These are phyloP conservation scores for Harpagoxenus sublaevis DNA, from an alignment of 2,888 invertebrate genomes.

Conservation along the genomic window DNA sequence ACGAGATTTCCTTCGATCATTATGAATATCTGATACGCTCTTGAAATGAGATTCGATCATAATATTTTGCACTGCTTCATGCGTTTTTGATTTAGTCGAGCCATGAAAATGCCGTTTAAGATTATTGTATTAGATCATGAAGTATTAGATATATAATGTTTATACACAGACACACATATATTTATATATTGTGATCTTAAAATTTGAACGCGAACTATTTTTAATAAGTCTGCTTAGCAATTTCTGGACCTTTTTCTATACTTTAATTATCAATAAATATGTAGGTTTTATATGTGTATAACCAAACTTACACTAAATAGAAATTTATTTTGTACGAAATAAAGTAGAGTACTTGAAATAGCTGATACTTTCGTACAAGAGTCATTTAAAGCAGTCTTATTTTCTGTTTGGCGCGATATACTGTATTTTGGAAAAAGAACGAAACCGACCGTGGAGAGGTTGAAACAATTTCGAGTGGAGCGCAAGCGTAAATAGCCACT, in stretches of 20 bases:
- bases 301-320: not conserved
- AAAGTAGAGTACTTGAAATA: not conserved
- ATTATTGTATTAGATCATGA: too few species aligned
- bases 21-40: not conserved
- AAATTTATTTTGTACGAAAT: not conserved
- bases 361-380: not conserved
- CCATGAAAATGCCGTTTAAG: too few species aligned
- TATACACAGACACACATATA: not conserved
- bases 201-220: not conserved
- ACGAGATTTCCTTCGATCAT: not conserved
- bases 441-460: conserved; percentile 49
- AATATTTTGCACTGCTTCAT: not conserved
- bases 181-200: too few species aligned
- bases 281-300: not conserved
- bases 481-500: conserved; percentile 54
- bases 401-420: conserved; percentile 2
- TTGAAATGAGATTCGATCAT: not conserved
- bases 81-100: not conserved
- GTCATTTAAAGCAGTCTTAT: not conserved
- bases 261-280: not conserved
- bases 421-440: conserved; percentile 36
- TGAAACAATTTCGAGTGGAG: conserved; percentile 61
- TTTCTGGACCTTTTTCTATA: too few species aligned
- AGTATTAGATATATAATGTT: not conserved
- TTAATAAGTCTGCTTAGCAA: too few species aligned